A percentile compares a stretch with the other conserved stretches of the same genome.
Conservation (phyloP, 2,888 invertebrate species). For the Scaptomyza tumidula region DNA sequence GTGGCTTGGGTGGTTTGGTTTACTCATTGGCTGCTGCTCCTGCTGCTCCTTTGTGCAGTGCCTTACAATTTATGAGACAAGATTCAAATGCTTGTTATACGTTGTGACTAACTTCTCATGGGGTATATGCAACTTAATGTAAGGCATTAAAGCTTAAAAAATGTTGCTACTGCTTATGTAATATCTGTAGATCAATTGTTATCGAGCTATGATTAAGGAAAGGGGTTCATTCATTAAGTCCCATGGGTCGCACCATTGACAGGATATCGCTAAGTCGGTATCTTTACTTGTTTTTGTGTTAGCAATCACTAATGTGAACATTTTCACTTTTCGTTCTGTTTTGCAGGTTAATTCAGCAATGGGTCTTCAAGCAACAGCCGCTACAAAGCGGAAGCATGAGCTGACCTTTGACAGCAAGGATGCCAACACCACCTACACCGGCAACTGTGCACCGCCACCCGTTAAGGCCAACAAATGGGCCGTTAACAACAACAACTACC, state of each 20-base stretch:
- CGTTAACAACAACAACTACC: constrained; percentile 82
- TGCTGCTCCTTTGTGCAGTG: constrained; percentile 46
- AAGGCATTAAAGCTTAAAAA: too few species aligned
- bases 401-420: constrained; percentile 85
- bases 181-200: too few species aligned
- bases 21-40: constrained; percentile 49
- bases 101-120: not conserved
- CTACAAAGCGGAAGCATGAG: constrained; percentile 89
- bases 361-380: constrained; percentile 89
- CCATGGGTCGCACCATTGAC: too few species aligned
- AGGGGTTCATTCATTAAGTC: too few species aligned
- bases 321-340: constrained; percentile 15
- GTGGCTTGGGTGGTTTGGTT: constrained; percentile 35
- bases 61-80: constrained; percentile 51
- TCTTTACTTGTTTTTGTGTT: constrained; percentile 24
- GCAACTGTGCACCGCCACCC: constrained; percentile 85
- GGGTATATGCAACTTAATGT: constrained; percentile 13
- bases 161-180: too few species aligned
- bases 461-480: constrained; percentile 87
- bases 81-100: constrained; percentile 32
- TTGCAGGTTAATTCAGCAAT: constrained; percentile 87
- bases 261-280: constrained; percentile 3
- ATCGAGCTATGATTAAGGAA: too few species aligned
- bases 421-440: constrained; percentile 84
- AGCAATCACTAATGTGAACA: constrained; percentile 37